Percentiles rank a stretch among this genome's conserved stretches.
These are phyloP conservation scores for Norana najaformis DNA, from an alignment of 2,888 invertebrate genomes.

Conservation along the genomic window DNA sequence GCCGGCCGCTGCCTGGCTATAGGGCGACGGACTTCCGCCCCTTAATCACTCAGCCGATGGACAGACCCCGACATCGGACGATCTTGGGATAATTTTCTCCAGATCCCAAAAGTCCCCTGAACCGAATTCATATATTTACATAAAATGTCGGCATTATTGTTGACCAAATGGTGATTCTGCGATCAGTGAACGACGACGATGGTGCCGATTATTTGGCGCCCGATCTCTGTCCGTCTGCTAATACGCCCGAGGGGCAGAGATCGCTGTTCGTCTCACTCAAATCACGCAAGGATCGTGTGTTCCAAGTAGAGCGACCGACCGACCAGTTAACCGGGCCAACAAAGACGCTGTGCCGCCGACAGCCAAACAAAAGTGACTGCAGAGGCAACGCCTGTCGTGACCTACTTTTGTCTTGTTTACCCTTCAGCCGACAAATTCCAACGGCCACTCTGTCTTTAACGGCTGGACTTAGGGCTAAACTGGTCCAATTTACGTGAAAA, in stretches of 20 bases:
- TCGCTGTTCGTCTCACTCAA: background rate
- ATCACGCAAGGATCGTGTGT: background rate
- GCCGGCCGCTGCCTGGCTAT: background rate
- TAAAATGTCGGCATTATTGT: slow-evolving; percentile 5
- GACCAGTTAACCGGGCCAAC: background rate
- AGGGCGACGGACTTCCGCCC: background rate
- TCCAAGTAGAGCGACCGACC: background rate
- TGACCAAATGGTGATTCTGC: background rate
- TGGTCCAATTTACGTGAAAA: too few species aligned
- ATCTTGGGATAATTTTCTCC: background rate
- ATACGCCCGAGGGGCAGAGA: background rate
- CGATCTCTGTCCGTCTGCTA: background rate
- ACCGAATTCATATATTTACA: slow-evolving; percentile 5
- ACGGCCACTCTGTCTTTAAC: background rate
- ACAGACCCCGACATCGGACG: background rate
- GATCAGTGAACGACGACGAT: too few species aligned
- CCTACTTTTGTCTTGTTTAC: background rate
- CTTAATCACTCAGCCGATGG: background rate
- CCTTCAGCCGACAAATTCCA: background rate
- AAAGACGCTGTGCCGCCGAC: background rate
- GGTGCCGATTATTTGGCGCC: background rate
- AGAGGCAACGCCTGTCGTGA: background rate
- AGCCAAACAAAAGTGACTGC: background rate
- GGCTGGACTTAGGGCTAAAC: too few species aligned
- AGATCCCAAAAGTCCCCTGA: background rate